phyloP scores from a whole-genome alignment of 2,113 vertebrate genomes.

The Crotophaga sulcirostris region DNA sequence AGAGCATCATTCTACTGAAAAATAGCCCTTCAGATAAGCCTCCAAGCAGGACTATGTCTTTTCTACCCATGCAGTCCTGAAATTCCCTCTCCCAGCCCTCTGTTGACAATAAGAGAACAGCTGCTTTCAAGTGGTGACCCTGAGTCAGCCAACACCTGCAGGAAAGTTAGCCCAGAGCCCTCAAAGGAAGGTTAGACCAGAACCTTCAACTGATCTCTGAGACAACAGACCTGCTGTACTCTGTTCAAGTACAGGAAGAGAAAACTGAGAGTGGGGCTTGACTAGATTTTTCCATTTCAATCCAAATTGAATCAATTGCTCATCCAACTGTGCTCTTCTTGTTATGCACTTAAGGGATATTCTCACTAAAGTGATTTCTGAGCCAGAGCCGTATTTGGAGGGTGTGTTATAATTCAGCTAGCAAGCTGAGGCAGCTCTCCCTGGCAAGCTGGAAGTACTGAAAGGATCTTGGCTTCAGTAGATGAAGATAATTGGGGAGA shows the following conservation, averaged over 20 bases:
- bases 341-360: not conserved
- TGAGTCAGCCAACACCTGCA: not conserved
- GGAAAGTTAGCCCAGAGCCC: not conserved
- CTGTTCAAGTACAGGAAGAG: not conserved
- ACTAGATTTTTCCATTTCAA: conserved; percentile 14
- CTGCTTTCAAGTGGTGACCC: not conserved
- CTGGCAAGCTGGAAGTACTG: conserved; percentile 24
- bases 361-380: not conserved
- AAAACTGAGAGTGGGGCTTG: not conserved
- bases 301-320: not conserved
- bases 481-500: not conserved
- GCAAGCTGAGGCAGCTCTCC: conserved; percentile 37
- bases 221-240: not conserved
- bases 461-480: conserved; percentile 43
- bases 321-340: not conserved
- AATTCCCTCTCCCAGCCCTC: not conserved
- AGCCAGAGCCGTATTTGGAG: not conserved
- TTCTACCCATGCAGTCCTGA: not conserved
- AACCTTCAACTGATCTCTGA: not conserved
- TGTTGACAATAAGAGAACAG: not conserved
- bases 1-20: not conserved
- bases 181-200: not conserved
- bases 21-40: not conserved
- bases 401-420: conserved; percentile 47
- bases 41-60: not conserved